A percentile compares a stretch with the other conserved stretches of the same genome.
phyloP scores from a whole-genome alignment of 1,140 invertebrate genomes.

The Steinernema khuongi region DNA sequence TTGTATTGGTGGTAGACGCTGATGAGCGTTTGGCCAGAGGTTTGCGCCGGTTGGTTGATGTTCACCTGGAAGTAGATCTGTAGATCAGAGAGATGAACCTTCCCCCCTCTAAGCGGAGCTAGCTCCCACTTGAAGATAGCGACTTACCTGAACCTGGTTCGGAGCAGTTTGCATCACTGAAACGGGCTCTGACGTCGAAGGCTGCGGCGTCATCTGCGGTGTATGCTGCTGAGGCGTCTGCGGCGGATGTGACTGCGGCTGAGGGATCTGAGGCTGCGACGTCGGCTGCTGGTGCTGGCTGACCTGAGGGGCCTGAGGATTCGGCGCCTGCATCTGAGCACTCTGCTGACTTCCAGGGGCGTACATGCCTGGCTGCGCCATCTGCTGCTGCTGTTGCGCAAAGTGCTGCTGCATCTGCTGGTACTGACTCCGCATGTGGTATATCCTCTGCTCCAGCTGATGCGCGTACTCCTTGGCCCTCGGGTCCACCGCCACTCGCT shows the following conservation, averaged over 20 bases:
- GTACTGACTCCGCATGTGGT: background rate
- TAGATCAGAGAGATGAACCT: background rate
- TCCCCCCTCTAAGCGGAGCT: too few relatives aligned
- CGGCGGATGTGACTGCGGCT: background rate
- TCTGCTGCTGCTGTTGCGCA: background rate
- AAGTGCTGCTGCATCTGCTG: background rate
- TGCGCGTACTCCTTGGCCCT: background rate
- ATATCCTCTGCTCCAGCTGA: background rate
- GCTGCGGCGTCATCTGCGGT: background rate
- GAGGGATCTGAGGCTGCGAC: constrained; percentile 12
- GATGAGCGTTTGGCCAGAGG: constrained; percentile 44
- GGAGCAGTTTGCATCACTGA: constrained; percentile 40
- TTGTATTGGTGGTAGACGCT: constrained; percentile 50
- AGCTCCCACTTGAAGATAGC: background rate
- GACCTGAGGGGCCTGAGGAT: background rate
- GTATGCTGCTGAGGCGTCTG: background rate
- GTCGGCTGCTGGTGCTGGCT: constrained; percentile 19
- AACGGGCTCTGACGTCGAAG: constrained; percentile 22
- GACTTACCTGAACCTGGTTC: constrained; percentile 43
- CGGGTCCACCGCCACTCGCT: background rate
- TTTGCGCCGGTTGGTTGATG: constrained; percentile 40
- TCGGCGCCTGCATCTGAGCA: background rate
- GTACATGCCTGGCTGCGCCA: constrained; percentile 4
- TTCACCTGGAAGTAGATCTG: constrained; percentile 40
- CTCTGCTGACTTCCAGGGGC: background rate